A percentile compares a stretch with the other conserved stretches of the same genome.
These are phyloP conservation scores for Caenorhabditis drosophilae DNA, from an alignment of 2,888 invertebrate genomes.

Conservation along the genomic window DNA sequence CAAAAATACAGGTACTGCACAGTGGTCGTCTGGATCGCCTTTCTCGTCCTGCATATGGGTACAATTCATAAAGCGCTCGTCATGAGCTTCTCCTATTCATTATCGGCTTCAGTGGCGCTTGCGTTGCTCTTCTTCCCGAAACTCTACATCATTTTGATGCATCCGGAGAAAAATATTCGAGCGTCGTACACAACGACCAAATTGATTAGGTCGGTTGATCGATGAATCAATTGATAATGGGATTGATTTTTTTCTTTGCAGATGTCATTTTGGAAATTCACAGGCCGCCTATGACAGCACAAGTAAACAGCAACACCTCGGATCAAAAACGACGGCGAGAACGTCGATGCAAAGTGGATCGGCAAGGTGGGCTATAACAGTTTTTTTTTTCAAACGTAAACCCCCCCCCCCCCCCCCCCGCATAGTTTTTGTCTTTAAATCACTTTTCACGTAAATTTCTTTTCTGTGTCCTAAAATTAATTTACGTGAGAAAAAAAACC, in stretches of 20 bases:
- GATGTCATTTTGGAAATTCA: slow-evolving; percentile 66
- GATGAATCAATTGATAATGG: not conserved
- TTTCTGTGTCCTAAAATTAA: too few species aligned
- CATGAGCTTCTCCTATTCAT: slow-evolving; percentile 75
- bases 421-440: too few species aligned
- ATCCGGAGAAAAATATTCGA: slow-evolving; percentile 81
- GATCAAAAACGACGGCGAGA: slow-evolving; percentile 59
- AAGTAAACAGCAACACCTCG: slow-evolving; percentile 59
- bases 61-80: slow-evolving; percentile 73
- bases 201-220: slow-evolving; percentile 71
- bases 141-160: slow-evolving; percentile 79
- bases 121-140: slow-evolving; percentile 80
- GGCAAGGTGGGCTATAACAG: too few species aligned
- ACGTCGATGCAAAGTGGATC: slow-evolving; percentile 63
- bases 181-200: slow-evolving; percentile 80
- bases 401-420: too few species aligned
- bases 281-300: slow-evolving; percentile 63
- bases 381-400: too few species aligned
- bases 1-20: slow-evolving; percentile 65
- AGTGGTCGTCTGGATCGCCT: slow-evolving; percentile 84
- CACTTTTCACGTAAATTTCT: too few species aligned
- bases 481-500: too few species aligned
- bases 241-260: too few species aligned
- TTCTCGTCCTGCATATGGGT: slow-evolving; percentile 94
- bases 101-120: slow-evolving; percentile 70